These are phyloP conservation scores for Fratercula arctica DNA, from an alignment of 2,797 vertebrate species.

Conservation along the genomic window DNA sequence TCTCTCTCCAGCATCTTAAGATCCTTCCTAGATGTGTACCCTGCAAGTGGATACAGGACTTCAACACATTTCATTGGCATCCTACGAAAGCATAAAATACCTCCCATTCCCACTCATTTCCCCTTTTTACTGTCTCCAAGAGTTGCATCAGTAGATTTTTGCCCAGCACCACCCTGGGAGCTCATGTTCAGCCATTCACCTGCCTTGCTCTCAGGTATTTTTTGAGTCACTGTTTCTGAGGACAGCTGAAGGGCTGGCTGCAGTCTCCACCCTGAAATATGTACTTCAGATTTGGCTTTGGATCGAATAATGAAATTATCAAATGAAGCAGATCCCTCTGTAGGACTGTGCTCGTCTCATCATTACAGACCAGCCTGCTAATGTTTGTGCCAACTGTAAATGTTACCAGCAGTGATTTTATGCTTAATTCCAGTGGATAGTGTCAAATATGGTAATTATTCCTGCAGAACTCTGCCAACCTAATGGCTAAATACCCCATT, in stretches of 20 bases:
- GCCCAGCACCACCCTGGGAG: not conserved
- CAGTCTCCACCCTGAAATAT: not conserved
- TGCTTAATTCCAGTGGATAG: constrained; percentile 9
- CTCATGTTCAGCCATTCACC: not conserved
- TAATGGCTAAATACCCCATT: constrained; percentile 7
- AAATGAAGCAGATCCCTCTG: not conserved
- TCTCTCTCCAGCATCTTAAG: not conserved
- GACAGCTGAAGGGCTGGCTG: not conserved
- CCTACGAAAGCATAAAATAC: not conserved
- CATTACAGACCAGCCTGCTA: not conserved
- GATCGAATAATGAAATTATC: not conserved
- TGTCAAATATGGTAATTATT: constrained; percentile 32
- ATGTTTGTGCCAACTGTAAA: constrained; percentile 16
- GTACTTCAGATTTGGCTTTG: not conserved
- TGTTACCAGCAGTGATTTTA: constrained; percentile 17
- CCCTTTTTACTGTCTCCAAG: not conserved
- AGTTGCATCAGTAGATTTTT: not conserved
- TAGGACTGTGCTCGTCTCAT: not conserved
- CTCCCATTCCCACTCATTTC: not conserved
- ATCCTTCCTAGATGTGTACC: not conserved
- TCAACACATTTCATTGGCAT: not conserved
- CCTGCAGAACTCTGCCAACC: not conserved
- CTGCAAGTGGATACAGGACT: not conserved
- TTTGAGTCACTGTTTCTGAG: not conserved
- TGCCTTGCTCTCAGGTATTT: not conserved